Percentiles rank a stretch among this genome's conserved stretches.
Evolutionary conservation across 2,113 vertebrate genomes (phyloP).

Genomic region (Sporophila hypoxantha): DNA sequence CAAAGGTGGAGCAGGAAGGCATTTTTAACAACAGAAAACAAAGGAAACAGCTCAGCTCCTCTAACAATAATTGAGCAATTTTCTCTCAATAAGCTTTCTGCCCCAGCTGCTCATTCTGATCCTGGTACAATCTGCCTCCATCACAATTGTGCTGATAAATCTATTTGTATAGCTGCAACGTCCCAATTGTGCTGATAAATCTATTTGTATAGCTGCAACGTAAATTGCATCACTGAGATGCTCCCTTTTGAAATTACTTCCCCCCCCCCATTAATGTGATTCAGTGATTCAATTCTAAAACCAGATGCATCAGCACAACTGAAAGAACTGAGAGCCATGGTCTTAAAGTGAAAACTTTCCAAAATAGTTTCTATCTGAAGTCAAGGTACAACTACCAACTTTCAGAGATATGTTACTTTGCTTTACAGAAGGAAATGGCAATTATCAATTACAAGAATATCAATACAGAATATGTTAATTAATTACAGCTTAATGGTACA

Average conservation of each 20-base stretch:
- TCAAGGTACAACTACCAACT: background rate
- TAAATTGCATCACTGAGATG: slow-evolving; percentile 10
- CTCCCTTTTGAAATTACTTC: background rate
- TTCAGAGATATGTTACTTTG: background rate
- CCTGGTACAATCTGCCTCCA: background rate
- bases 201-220: background rate
- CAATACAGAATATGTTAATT: background rate
- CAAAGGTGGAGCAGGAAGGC: slow-evolving; percentile 2
- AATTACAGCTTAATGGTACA: background rate
- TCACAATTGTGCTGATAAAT: background rate
- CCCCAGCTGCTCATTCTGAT: slow-evolving; percentile 9
- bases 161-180: background rate
- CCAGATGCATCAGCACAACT: background rate
- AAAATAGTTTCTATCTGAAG: background rate
- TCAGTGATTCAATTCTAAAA: slow-evolving; percentile 28
- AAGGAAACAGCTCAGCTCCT: slow-evolving; percentile 8
- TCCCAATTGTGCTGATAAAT: background rate
- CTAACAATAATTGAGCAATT: slow-evolving; percentile 4
- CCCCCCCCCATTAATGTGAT: background rate
- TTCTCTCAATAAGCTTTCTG: background rate
- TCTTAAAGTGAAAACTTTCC: background rate
- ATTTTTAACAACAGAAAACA: slow-evolving; percentile 3
- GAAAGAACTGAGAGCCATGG: background rate
- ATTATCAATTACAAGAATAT: background rate
- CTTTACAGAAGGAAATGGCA: background rate